Percentiles rank a stretch among this genome's conserved stretches.
These are phyloP conservation scores for Leptinotarsa lineolata DNA, from an alignment of 1,140 invertebrate genomes.

Conservation along the genomic window DNA sequence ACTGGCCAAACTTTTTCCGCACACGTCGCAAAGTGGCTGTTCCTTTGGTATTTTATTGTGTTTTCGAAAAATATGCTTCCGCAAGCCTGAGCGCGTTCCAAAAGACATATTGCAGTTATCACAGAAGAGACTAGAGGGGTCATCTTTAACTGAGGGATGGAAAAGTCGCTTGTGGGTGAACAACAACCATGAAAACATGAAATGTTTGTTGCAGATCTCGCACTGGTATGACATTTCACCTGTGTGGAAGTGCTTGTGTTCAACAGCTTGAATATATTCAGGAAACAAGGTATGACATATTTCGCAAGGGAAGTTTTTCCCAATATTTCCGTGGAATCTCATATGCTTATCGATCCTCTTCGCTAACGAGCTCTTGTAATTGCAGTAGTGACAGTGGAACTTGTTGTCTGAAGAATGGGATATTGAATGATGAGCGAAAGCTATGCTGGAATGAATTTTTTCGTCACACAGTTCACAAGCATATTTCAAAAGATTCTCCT, in stretches of 20 bases:
- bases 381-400: conserved; percentile 54
- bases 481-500: conserved; percentile 29
- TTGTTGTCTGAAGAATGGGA: conserved; percentile 49
- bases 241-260: conserved; percentile 58
- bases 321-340: conserved; percentile 50
- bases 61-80: conserved; percentile 45
- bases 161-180: conserved; percentile 45
- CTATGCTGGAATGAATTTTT: conserved; percentile 40
- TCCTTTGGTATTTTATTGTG: conserved; percentile 42
- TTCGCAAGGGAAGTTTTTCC: conserved; percentile 57
- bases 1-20: conserved; percentile 76
- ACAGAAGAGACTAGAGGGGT: conserved; percentile 37
- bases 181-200: conserved; percentile 51
- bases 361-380: conserved; percentile 53
- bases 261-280: conserved; percentile 55
- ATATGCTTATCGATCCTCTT: conserved; percentile 53
- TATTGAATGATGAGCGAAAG: conserved; percentile 45
- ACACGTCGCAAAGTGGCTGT: conserved; percentile 65
- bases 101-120: conserved; percentile 45
- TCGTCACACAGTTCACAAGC: conserved; percentile 46
- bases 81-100: conserved; percentile 45
- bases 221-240: conserved; percentile 65
- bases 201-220: conserved; percentile 62
- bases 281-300: conserved; percentile 57
- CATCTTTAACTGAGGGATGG: conserved; percentile 41